These are phyloP conservation scores for Amphiprion clarkii DNA, from an alignment of 2,797 vertebrate species.

Conservation along the genomic window DNA sequence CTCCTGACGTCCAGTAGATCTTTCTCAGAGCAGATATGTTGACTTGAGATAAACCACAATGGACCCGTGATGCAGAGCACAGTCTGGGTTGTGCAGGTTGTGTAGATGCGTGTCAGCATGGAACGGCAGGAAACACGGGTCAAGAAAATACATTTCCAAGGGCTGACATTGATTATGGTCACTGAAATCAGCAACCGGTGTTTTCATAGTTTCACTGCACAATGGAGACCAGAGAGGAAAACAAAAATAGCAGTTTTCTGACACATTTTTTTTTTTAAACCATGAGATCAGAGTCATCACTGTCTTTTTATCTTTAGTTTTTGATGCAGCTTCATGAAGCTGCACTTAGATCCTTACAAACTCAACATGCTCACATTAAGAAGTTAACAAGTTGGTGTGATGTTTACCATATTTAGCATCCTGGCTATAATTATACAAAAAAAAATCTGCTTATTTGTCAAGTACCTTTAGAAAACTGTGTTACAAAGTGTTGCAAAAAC, in stretches of 20 bases:
- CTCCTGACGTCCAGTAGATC: neutral
- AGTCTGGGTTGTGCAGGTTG: neutral
- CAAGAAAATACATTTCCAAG: conserved; percentile 10
- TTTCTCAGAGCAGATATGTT: neutral
- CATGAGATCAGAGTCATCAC: neutral
- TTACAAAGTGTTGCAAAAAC: too few relatives aligned
- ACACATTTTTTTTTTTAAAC: neutral
- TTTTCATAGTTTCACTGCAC: conserved; percentile 10
- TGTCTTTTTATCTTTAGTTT: too few relatives aligned
- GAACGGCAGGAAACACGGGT: conserved; percentile 10
- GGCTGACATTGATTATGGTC: conserved; percentile 10
- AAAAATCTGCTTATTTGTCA: too few relatives aligned
- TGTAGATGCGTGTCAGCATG: conserved; percentile 6
- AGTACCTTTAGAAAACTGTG: too few relatives aligned
- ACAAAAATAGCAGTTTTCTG: neutral
- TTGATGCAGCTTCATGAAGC: neutral
- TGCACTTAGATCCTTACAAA: too few relatives aligned
- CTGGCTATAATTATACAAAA: too few relatives aligned
- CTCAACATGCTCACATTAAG: too few relatives aligned
- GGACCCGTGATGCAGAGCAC: conserved; percentile 15
- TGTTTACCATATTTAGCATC: too few relatives aligned
- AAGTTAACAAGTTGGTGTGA: too few relatives aligned
- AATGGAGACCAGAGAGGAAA: neutral
- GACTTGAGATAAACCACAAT: neutral
- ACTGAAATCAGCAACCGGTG: conserved; percentile 15